phyloP scores from a whole-genome alignment of 1,140 invertebrate species.

The Ericerus pela region DNA sequence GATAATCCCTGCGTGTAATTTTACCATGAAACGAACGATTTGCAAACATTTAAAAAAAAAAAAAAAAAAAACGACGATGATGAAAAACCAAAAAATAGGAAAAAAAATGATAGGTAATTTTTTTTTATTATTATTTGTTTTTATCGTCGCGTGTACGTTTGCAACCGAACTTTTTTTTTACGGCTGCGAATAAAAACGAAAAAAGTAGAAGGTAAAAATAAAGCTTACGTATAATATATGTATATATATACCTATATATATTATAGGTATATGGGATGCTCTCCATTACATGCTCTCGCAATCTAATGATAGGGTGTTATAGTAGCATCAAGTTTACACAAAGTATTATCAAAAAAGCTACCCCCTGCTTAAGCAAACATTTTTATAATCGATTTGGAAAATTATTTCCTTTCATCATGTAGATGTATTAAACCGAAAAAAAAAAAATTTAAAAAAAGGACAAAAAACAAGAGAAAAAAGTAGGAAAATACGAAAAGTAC shows the following conservation, averaged over 20 bases:
- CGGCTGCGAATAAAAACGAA: not conserved
- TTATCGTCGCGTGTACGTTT: slow-evolving; percentile 1
- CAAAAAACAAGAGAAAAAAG: no score
- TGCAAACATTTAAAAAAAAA: slow-evolving; percentile 5
- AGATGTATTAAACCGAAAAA: no score
- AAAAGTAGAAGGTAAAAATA: not conserved
- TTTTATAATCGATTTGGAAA: slow-evolving; percentile 9
- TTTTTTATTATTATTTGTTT: slow-evolving; percentile 8
- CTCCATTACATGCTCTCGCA: slow-evolving; percentile 1
- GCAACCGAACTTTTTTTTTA: not conserved
- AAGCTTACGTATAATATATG: no score
- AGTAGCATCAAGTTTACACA: slow-evolving; percentile 7
- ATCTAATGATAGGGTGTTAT: slow-evolving; percentile 10
- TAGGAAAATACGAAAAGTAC: no score
- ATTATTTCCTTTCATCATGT: slow-evolving; percentile 2
- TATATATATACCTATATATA: no score
- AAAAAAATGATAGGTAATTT: no score
- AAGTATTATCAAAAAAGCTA: slow-evolving; percentile 3
- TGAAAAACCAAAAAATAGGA: no score
- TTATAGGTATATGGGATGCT: not conserved
- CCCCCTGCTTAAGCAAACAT: slow-evolving; percentile 8
- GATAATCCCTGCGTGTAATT: no score
- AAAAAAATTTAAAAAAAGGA: no score
- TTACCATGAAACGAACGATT: no score
- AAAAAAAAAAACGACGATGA: slow-evolving; percentile 6